Base-by-base conservation (phyloP, 2,113 vertebrate genomes). In the Thomomys bottae region DNA sequence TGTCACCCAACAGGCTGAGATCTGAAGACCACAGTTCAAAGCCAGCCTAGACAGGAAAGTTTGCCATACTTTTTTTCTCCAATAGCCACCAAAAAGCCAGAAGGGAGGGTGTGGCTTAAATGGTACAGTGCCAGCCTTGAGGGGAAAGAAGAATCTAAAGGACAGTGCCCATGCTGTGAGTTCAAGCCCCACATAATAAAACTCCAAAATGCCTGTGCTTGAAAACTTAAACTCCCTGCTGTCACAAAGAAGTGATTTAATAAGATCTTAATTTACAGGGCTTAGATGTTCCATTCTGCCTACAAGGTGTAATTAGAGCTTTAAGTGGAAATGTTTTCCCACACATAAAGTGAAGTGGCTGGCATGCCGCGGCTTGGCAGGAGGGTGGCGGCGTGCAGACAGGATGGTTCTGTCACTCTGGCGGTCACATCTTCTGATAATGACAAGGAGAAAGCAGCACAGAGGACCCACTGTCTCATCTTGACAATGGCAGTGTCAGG, bases 211-310 rank as follows among this genome's bases (percentile, higher is more conserved):
- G 59, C 36, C 24, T 40, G 61, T 49, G 8, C 71, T 54, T 82
- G 42, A 80, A 88, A 93, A 86, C 9, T 59, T 91, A 95, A 88
- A 91, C 28, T n/a, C 30, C 82, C 28, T 70, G n/a, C 40, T 23
- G 84, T 73, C 38, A 87, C 3, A 12, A 42, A 94, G 87, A 90
- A 78, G 30, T 15, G 26, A 88, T 54, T 81, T 90, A 89, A 63
- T 59, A 80, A 83, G 42, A 59, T 9, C n/a, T 66, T 79, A 90
- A 89, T 94, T 78, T 61, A 77, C 73, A 87, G 73, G 38, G 63
- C 45, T 90, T 68, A 81, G 49, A 30, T 94, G 49, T 21, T 84
- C 12, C 75, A 26, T 18, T 90, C 38, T 89, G 72, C 72, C 63
- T 73, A 73, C 18, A 36, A 63, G 23, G 34, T 71, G 64, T 76